Percentiles rank a stretch among this genome's conserved stretches.
These are phyloP conservation scores for Sarcophaga variegata DNA, from an alignment of 2,888 invertebrate species.

Conservation along the genomic window DNA sequence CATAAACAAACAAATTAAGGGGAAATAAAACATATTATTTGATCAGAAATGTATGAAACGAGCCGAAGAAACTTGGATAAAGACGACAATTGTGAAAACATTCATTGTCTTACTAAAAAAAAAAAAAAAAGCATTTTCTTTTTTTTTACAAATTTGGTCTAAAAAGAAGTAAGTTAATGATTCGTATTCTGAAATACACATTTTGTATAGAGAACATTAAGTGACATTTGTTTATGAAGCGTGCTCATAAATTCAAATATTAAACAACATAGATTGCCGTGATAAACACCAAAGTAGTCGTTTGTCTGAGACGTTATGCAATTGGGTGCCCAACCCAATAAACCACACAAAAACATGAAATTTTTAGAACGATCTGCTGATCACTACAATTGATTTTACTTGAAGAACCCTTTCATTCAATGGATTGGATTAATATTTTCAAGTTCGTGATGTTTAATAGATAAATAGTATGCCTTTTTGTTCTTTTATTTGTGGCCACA, in stretches of 20 bases:
- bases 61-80: not conserved
- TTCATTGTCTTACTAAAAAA: too few relatives aligned
- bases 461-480: slow-evolving; percentile 1
- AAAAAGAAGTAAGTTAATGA: too few relatives aligned
- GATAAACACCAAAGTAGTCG: slow-evolving; percentile 40
- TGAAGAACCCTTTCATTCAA: slow-evolving; percentile 15
- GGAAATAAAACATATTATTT: slow-evolving; percentile 2
- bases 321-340: slow-evolving; percentile 40
- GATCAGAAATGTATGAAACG: not conserved
- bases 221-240: slow-evolving; percentile 40
- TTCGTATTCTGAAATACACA: slow-evolving; percentile 8
- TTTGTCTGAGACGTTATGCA: slow-evolving; percentile 12
- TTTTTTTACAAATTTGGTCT: not conserved
- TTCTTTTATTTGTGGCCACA: slow-evolving; percentile 52
- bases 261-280: slow-evolving; percentile 39
- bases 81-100: not conserved
- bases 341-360: slow-evolving; percentile 18
- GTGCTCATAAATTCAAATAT: slow-evolving; percentile 62
- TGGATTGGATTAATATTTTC: slow-evolving; percentile 23
- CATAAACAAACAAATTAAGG: slow-evolving; percentile 23
- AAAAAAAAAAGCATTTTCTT: too few relatives aligned
- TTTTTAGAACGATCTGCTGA: slow-evolving; percentile 36
- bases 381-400: slow-evolving; percentile 58
- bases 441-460: slow-evolving; percentile 49
- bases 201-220: not conserved